Conservation (phyloP, 2,888 invertebrate species). For the Scrobipalpa costella region DNA sequence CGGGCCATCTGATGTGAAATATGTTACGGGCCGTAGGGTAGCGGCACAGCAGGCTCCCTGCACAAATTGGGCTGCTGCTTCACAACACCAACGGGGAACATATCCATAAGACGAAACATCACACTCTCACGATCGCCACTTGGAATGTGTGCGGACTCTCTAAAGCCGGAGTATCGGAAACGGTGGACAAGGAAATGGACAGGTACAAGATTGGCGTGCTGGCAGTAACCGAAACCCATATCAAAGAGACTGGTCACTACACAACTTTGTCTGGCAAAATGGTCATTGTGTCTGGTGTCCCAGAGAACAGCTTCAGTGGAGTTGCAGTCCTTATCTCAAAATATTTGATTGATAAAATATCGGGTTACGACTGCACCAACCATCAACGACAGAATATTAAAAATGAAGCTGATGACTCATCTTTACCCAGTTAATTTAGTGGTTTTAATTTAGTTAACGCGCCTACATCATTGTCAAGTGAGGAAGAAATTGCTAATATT, state of each 20-base stretch:
- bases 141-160: neutral
- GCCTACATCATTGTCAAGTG: neutral
- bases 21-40: neutral
- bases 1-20: constrained; percentile 7
- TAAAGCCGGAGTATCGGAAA: neutral
- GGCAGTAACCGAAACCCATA: neutral
- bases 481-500: neutral
- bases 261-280: neutral
- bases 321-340: neutral
- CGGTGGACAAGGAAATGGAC: neutral
- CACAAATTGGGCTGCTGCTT: neutral
- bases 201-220: neutral
- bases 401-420: neutral
- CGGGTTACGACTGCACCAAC: neutral
- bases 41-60: neutral
- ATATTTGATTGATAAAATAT: neutral
- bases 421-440: neutral
- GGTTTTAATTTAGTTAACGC: neutral
- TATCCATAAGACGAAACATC: neutral
- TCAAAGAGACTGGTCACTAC: neutral
- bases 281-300: neutral
- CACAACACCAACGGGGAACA: neutral
- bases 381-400: neutral
- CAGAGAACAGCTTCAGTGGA: neutral
- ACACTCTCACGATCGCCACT: neutral